Percentiles rank a stretch among this genome's conserved stretches.
Conservation (phyloP, 2,797 vertebrate species). For the Fistularia commersonii region DNA sequence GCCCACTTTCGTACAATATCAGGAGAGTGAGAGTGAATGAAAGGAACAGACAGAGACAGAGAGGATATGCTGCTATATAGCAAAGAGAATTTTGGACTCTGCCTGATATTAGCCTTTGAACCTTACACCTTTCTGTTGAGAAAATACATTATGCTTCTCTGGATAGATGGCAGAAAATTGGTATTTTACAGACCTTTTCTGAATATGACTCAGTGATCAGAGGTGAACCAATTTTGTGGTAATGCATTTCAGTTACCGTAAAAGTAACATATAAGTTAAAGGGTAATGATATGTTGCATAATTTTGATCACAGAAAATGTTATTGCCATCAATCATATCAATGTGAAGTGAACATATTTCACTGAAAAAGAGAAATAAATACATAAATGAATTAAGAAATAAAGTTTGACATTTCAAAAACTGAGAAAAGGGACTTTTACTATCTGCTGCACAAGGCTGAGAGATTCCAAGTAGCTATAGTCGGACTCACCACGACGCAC, state of each 20-base stretch:
- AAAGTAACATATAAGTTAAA: slow-evolving; percentile 28
- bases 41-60: slow-evolving; percentile 2
- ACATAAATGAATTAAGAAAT: no score
- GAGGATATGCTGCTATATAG: slow-evolving; percentile 30
- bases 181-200: slow-evolving; percentile 14
- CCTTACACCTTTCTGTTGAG: slow-evolving; percentile 52
- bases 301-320: slow-evolving; percentile 2
- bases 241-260: slow-evolving; percentile 45
- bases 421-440: no score
- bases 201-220: slow-evolving; percentile 31
- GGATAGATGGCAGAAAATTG: slow-evolving; percentile 36
- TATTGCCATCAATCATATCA: slow-evolving; percentile 6
- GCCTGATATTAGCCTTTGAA: slow-evolving; percentile 59
- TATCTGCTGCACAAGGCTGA: no score
- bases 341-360: slow-evolving; percentile 1
- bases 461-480: no score
- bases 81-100: slow-evolving; percentile 43
- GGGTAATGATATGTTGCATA: neutral
- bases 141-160: slow-evolving; percentile 47
- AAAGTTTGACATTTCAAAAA: no score
- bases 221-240: slow-evolving; percentile 43
- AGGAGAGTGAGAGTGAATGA: slow-evolving; percentile 21
- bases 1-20: slow-evolving; percentile 23
- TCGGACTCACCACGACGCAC: no score
- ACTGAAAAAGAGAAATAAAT: no score